Evolutionary conservation across 2,797 vertebrate species (phyloP), one percentile per base, ranked within the genome.

Genomic region (Kryptopterus vitreolus): DNA sequence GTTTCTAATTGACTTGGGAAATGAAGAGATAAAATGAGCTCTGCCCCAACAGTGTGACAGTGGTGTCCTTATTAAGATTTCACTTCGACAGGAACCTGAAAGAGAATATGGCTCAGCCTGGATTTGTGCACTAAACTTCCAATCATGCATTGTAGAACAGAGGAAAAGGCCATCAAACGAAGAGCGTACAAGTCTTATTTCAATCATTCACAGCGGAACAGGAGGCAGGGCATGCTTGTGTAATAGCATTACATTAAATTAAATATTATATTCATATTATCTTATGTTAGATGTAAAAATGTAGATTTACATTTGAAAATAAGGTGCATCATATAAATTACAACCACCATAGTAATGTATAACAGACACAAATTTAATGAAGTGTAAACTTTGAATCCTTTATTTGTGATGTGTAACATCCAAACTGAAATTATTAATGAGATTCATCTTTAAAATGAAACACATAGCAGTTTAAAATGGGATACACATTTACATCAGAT

Each of bases 21-120:
- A 70, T 50, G 48, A 70, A 31, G 68, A 70, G 48, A 70, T 70
- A 52, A 70, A 69, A 48, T 18, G 43, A 69, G 66, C 24, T 31
- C 68, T 16, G 4, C 50, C 46, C 48, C 48, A 11, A 70, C 10
- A 10, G 68, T 12, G 48, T 31, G 26, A 70, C 68, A 22, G 48
- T 3, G 31, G 16, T 2, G 48, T 52, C 68, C 46, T 70, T 29
- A 48, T 48, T 46, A 46, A 68, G 13, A 68, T 38, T 48, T 61
- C 55, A 59, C 62, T 2, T 31, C 5, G 13, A 24, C 63, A 43
- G 63, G 33, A 65, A 31, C 61, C 63, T 66, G 4, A 43, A 9
- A 24, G 10, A 33, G 62, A 0, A 3, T 10, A 10, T 22, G 29
- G 26, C 58, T 29, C 58, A 2, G 16, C 50, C 50, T 52, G 50